Evolutionary conservation across 2,797 vertebrate species (phyloP), one percentile per base, ranked within the genome.

Genomic region (Anguilla obscura): DNA sequence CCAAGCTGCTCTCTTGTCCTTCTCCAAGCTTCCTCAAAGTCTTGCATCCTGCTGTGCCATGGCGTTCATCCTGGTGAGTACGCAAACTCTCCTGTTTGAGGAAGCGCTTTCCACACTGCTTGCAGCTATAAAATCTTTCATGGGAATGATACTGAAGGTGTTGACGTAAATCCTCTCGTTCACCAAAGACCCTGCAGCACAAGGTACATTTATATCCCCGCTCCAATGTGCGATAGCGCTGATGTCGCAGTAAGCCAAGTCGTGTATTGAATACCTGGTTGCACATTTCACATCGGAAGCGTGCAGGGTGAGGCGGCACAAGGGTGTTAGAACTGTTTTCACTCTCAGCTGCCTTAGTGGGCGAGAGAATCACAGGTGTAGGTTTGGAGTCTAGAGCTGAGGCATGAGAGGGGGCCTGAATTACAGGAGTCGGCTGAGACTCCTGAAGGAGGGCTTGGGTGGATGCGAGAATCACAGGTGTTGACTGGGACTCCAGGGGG

Each of bases 171-270:
- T 93, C 92, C 82, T 94, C 94, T 90, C 94, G 90, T 87, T 94
- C 93, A 90, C 93, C 91, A 92, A 96, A 96, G 50, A 94, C 91
- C 87, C 95, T 95, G 91, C 96, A 97, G 90, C 96, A 97, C 87
- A 97, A 91, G 69, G 96, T 96, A 90, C 96, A 97, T 89, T 94
- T 96, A 90, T 94, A 96, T 86, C 95, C 96, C 88, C 94, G 92
- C 88, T 96, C 96, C 56, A 94, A 92, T 84, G 95, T 96, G 88
- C 95, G 92, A 89, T 96, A 96, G 45, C 95, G 95, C 89, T 96
- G 96, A 91, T 97, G 96, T 85, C 93, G 92, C 89, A 95, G 95
- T 91, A 97, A 95, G 93, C 92, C 94, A 88, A 92, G 94, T 85
- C 93, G 90, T 69, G 91, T 95, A 90, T 92, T 95, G 89, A 97